phyloP scores from a whole-genome alignment of 2,888 invertebrate genomes.

The Heterodera filipjevi region DNA sequence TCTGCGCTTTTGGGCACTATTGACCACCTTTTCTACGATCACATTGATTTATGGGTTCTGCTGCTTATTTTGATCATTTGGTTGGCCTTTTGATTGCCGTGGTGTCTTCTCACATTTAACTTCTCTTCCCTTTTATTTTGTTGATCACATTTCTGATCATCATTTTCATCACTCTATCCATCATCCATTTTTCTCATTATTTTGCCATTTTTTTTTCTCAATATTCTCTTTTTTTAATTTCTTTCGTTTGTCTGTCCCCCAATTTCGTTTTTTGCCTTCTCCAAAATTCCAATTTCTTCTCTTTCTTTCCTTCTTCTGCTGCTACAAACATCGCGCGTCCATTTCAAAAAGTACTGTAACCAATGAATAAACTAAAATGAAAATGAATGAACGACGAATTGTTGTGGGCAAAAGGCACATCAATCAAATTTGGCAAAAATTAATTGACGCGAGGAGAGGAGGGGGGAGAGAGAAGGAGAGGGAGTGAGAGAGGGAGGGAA shows the following conservation, averaged over 20 bases:
- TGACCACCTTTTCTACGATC: no score
- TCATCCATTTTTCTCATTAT: no score
- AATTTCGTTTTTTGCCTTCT: neutral
- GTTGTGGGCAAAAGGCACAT: neutral
- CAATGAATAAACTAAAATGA: neutral
- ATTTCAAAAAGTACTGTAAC: slow-evolving; percentile 10
- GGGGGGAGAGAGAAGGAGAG: neutral
- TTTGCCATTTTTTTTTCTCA: neutral
- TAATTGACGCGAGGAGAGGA: neutral
- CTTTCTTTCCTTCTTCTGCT: neutral
- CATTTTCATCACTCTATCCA: no score
- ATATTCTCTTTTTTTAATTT: neutral
- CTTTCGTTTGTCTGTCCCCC: no score
- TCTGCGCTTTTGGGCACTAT: no score
- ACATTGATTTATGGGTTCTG: no score
- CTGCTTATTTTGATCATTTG: no score
- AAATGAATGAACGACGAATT: neutral
- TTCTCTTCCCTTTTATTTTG: no score
- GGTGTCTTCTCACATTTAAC: no score
- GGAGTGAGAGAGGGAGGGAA: neutral
- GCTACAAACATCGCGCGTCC: slow-evolving; percentile 6
- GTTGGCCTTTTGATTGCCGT: no score
- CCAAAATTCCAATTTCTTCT: neutral
- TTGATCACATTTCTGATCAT: no score
- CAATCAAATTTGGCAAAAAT: slow-evolving; percentile 6